Percentiles rank a stretch among this genome's conserved stretches.
Conservation (phyloP, 1,140 invertebrate genomes). For the Adelges cooleyi region DNA sequence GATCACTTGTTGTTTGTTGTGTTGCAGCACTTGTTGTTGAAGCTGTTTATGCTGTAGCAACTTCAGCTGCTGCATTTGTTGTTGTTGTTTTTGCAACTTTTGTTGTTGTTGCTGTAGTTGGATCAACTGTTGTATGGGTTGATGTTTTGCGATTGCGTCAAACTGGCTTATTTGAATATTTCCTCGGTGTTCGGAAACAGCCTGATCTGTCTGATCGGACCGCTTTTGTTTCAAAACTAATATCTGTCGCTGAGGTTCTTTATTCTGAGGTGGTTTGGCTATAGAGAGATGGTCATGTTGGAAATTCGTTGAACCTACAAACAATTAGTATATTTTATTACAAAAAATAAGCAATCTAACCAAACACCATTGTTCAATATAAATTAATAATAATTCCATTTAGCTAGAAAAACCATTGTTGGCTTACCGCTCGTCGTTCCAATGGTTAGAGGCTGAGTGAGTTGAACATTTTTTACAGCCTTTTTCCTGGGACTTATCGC, state of each 20-base stretch:
- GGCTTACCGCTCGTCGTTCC: background rate
- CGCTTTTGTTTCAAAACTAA: conserved; percentile 18
- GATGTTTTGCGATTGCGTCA: background rate
- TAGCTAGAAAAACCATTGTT: too few relatives aligned
- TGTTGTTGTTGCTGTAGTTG: conserved; percentile 30
- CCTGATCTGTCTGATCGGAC: background rate
- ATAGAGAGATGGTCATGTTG: conserved; percentile 4
- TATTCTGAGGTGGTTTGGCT: background rate
- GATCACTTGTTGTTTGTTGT: conserved; percentile 30
- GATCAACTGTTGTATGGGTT: conserved; percentile 23
- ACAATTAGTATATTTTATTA: too few relatives aligned
- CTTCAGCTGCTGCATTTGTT: conserved; percentile 6
- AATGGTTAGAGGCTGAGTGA: conserved; percentile 4
- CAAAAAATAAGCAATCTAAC: too few relatives aligned
- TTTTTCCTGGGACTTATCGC: conserved; percentile 5
- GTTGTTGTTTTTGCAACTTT: conserved; percentile 20
- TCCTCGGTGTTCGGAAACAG: background rate
- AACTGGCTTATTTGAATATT: background rate
- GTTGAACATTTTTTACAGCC: background rate
- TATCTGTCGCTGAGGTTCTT: conserved; percentile 15
- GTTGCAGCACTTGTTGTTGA: conserved; percentile 11
- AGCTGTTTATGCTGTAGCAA: conserved; percentile 4
- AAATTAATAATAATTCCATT: too few relatives aligned
- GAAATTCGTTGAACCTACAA: background rate
- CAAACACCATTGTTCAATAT: too few relatives aligned